A percentile compares a stretch with the other conserved stretches of the same genome.
Conservation (phyloP, 2,797 vertebrate species). For the Spinus olivaceus region DNA sequence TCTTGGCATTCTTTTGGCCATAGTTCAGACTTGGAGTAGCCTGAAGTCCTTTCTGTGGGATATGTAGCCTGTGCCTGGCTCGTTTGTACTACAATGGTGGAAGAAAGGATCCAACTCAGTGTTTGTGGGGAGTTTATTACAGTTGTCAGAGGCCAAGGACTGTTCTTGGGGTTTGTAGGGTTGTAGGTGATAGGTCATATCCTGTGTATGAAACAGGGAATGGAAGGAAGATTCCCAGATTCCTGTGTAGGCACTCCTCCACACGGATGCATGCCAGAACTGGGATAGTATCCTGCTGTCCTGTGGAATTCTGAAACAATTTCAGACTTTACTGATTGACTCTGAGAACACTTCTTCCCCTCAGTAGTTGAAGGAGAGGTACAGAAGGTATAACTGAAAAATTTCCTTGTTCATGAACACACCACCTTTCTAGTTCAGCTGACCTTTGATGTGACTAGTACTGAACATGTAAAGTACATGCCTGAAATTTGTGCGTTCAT, state of each 20-base stretch:
- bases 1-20: not conserved
- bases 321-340: not conserved
- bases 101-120: not conserved
- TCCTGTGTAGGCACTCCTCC: accelerated
- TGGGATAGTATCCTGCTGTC: not conserved
- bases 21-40: not conserved
- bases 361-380: not conserved
- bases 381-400: not conserved
- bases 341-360: not conserved
- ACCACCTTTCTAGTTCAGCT: not conserved
- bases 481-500: not conserved
- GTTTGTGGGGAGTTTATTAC: not conserved
- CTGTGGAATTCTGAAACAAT: not conserved
- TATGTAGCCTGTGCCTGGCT: accelerated
- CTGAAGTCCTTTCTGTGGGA: not conserved
- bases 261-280: accelerated
- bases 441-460: too few species aligned
- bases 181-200: not conserved
- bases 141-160: not conserved
- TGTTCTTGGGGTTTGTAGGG: not conserved
- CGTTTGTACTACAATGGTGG: not conserved
- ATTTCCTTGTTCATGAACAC: not conserved
- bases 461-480: not conserved
- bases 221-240: not conserved
- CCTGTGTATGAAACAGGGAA: accelerated